These are phyloP conservation scores for Heliconius eleuchia DNA, from an alignment of 1,140 invertebrate genomes.

Conservation along the genomic window DNA sequence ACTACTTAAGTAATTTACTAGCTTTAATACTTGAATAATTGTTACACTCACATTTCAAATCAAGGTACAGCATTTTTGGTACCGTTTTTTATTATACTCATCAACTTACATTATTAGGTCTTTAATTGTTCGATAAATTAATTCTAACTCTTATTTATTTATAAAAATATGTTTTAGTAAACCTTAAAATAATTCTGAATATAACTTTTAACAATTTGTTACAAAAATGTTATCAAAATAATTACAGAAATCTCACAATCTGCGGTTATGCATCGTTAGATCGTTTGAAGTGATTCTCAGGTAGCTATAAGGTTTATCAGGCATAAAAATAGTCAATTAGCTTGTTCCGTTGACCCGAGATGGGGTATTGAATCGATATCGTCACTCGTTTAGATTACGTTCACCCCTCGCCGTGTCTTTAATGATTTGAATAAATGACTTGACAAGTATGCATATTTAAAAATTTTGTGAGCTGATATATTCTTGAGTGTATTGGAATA, in stretches of 20 bases:
- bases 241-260: background rate
- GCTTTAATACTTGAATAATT: background rate
- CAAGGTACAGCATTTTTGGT: background rate
- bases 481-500: background rate
- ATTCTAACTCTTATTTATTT: background rate
- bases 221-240: background rate
- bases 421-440: constrained; percentile 23
- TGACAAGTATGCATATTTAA: background rate
- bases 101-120: background rate
- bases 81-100: background rate
- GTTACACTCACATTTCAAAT: background rate
- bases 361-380: constrained; percentile 25
- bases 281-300: background rate
- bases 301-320: constrained; percentile 12
- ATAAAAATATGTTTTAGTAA: no score
- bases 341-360: constrained; percentile 31
- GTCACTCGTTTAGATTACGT: constrained; percentile 21
- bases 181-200: no score
- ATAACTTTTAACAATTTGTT: background rate
- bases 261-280: background rate
- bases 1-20: background rate
- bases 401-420: constrained; percentile 16
- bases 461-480: background rate
- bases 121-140: background rate
- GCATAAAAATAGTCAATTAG: constrained; percentile 29